Base-by-base conservation (phyloP, 2,113 vertebrate genomes). In the Hiodon tergisus region DNA sequence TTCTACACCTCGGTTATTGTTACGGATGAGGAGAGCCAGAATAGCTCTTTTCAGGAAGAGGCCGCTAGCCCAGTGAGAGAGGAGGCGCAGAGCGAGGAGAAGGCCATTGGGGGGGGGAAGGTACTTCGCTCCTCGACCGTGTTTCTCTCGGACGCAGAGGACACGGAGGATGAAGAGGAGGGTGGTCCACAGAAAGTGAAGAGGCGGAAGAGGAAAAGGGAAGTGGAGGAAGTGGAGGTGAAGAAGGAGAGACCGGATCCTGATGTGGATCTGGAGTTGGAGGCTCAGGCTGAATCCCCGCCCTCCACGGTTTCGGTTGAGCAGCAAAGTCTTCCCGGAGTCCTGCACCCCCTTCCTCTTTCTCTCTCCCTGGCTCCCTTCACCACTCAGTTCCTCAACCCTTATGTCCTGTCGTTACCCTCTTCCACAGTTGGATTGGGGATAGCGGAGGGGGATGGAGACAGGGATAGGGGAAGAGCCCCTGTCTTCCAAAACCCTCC, bases 61-160 rank as follows among this genome's bases (percentile, higher is more conserved):
- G 77, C 80, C 6, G 78, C 80, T 17, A 92, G 88, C 77, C 89
- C 90, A 2, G 72, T 62, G 57, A 91, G 88, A 85, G 85, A 85
- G 2, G 81, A 87, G 51, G 73, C 75, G 16, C 86, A 80, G 71
- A 73, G 76, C 14, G 88, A 89, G 46, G 67, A 73, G 2, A 87
- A 90, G 31, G 89, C 83, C 72, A 85, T 81, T 5, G 76, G 81
- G 67, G 90, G 91, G 65, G 91, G 91, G 61, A 92, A 92, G 79
- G 91, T 92, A 4, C 81, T 92, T 16, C 89, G 91, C 53, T 92
- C 91, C 60, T 90, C 91, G 17, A 92, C 91, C 2, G 91, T 92
- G 58, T 92, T 92, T 53, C 87, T 91, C 14, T 92, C 91, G 0
- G 91, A 92, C 61, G 91, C 88, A 14, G 91, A 92, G 60, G 91